phyloP scores from a whole-genome alignment of 2,113 vertebrate genomes.

The Natator depressus region DNA sequence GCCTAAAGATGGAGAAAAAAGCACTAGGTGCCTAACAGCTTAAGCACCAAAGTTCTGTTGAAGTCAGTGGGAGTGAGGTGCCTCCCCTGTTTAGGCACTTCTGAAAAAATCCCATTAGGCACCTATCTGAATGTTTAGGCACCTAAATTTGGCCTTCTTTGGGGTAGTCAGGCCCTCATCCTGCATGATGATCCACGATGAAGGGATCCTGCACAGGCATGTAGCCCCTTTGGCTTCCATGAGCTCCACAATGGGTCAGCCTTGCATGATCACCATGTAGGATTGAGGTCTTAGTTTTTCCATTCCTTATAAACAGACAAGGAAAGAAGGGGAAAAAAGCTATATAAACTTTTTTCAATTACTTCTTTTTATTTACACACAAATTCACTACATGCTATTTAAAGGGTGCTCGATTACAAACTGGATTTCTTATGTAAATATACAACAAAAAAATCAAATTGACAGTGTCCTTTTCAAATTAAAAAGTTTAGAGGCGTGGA shows the following conservation, averaged over 20 bases:
- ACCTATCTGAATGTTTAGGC: not conserved
- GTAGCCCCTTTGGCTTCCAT: not conserved
- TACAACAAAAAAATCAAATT: not conserved
- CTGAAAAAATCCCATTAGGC: slow-evolving; percentile 19
- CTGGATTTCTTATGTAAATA: not conserved
- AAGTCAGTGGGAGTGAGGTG: too few species aligned
- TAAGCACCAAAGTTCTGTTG: too few species aligned
- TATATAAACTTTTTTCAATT: not conserved
- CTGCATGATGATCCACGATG: not conserved
- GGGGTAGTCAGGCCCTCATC: not conserved
- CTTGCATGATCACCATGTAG: not conserved
- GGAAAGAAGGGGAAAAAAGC: not conserved
- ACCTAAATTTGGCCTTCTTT: not conserved
- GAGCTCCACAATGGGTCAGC: not conserved
- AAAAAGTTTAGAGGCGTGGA: not conserved
- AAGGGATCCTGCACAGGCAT: not conserved
- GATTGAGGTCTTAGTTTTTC: not conserved
- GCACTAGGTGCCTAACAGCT: too few species aligned
- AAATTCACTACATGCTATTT: not conserved
- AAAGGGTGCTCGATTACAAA: not conserved
- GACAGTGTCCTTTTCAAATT: not conserved
- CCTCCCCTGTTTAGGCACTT: not conserved
- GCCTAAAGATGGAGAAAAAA: not conserved
- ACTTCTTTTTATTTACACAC: too few species aligned
- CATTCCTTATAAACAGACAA: not conserved